These are phyloP conservation scores for Megalopta genalis DNA, from an alignment of 1,140 invertebrate species.

Conservation along the genomic window DNA sequence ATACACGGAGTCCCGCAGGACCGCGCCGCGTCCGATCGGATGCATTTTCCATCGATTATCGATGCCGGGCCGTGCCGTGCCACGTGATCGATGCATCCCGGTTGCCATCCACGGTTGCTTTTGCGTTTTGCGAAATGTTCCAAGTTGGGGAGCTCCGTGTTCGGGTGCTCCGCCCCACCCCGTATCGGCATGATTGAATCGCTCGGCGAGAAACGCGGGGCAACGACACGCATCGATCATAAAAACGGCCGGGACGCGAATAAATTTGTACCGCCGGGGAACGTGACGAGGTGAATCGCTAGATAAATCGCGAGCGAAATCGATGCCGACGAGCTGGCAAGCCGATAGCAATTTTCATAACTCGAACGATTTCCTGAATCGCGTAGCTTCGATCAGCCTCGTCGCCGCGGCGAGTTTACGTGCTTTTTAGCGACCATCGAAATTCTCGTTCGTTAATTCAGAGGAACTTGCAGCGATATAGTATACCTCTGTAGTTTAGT, in stretches of 20 bases:
- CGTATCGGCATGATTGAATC: background rate
- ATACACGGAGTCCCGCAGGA: background rate
- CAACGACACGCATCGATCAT: slow-evolving; percentile 2
- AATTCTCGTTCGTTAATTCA: too few relatives aligned
- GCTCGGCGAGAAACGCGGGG: background rate
- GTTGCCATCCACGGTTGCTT: background rate
- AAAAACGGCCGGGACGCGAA: background rate
- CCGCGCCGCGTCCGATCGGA: background rate
- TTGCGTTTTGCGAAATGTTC: background rate
- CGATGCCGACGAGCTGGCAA: background rate
- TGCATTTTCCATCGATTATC: slow-evolving; percentile 8
- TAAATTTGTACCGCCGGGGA: background rate
- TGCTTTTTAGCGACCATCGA: too few relatives aligned
- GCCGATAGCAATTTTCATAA: background rate
- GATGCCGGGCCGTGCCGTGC: background rate
- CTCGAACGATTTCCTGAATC: too few relatives aligned
- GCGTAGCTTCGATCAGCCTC: too few relatives aligned
- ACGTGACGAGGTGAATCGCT: background rate
- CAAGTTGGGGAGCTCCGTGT: background rate
- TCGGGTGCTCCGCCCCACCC: background rate
- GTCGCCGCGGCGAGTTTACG: too few relatives aligned
- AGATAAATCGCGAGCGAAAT: background rate
- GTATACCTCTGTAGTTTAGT: too few relatives aligned
- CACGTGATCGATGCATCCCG: slow-evolving; percentile 3
- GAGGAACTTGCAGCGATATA: too few relatives aligned